Conservation (phyloP, 2,797 vertebrate genomes). For the Glossophaga mutica region DNA sequence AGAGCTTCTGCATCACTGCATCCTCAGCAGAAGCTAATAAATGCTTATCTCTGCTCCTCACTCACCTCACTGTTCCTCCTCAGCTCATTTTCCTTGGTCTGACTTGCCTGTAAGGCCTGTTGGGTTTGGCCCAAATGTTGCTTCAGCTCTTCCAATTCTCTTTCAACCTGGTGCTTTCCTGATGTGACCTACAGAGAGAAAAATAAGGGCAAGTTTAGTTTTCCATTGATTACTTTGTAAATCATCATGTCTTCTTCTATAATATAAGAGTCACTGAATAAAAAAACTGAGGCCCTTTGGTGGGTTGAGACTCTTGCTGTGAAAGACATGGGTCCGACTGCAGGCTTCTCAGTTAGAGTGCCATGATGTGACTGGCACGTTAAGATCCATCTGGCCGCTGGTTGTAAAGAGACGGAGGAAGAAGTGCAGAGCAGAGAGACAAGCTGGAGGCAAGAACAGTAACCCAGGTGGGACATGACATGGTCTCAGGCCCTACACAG, state of each 20-base stretch:
- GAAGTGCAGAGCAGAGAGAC: neutral
- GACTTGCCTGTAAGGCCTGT: conserved; percentile 83
- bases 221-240: neutral
- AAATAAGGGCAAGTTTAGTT: neutral
- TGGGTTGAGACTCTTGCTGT: neutral
- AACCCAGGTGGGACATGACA: neutral
- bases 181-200: conserved; percentile 78
- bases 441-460: neutral
- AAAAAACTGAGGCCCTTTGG: neutral
- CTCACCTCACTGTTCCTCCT: conserved; percentile 87
- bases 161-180: conserved; percentile 85
- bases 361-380: neutral
- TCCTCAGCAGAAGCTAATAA: neutral
- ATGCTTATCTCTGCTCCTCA: neutral
- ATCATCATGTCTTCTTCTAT: neutral
- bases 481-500: neutral
- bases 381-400: neutral
- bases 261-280: neutral
- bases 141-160: conserved; percentile 83
- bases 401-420: neutral
- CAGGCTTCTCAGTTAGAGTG: neutral
- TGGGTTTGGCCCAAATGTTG: conserved; percentile 86
- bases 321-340: neutral
- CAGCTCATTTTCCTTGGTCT: conserved; percentile 85
- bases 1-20: neutral